A percentile compares a stretch with the other conserved stretches of the same genome.
Conservation (phyloP, 2,797 vertebrate species). For the Spheniscus humboldti region DNA sequence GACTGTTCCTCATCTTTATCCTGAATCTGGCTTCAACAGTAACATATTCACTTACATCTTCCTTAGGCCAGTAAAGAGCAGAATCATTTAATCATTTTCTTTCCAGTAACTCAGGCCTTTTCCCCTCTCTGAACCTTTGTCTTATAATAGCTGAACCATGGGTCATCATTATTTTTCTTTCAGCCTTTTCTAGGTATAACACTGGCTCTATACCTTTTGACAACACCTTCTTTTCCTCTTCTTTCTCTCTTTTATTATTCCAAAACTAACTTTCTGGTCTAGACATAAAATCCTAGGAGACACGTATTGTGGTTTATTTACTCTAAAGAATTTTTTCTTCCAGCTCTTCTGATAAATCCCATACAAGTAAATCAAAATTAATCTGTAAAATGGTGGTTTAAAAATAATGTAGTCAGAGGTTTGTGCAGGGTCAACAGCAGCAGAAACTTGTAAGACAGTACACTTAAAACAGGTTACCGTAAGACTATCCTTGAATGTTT, state of each 20-base stretch:
- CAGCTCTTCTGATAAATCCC: not conserved
- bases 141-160: not conserved
- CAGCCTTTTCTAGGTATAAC: not conserved
- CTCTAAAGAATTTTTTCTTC: not conserved
- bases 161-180: not conserved
- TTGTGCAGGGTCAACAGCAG: not conserved
- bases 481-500: not conserved
- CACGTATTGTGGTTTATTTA: not conserved
- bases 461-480: not conserved
- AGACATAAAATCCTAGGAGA: not conserved
- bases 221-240: not conserved
- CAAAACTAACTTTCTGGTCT: not conserved
- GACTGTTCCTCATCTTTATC: not conserved
- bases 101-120: slow-evolving; percentile 15
- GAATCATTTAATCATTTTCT: not conserved
- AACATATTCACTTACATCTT: not conserved
- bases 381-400: not conserved
- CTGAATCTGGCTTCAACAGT: not conserved
- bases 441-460: not conserved
- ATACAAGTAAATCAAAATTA: not conserved
- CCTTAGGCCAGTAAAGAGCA: not conserved
- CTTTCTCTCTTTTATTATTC: not conserved
- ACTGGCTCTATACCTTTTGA: not conserved
- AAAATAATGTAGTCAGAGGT: not conserved
- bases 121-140: not conserved